These are phyloP conservation scores for Laticauda colubrina DNA, from an alignment of 2,113 vertebrate genomes.

Conservation along the genomic window DNA sequence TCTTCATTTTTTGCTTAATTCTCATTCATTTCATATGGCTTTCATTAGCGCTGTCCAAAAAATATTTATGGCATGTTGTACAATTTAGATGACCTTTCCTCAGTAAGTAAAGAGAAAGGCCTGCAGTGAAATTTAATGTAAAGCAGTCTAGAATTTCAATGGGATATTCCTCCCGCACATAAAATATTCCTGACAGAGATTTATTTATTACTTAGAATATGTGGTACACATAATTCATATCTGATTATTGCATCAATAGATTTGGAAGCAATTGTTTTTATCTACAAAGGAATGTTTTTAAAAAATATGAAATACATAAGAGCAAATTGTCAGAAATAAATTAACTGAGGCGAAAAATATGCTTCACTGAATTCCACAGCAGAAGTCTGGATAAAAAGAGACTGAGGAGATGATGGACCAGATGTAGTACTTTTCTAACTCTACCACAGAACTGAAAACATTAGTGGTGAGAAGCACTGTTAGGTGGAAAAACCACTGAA, in stretches of 20 bases:
- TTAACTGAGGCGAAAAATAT: neutral
- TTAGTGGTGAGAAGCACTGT: neutral
- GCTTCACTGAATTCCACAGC: neutral
- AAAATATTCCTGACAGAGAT: neutral
- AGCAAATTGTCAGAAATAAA: neutral
- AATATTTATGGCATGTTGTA: neutral
- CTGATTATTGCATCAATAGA: neutral
- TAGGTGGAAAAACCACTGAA: neutral
- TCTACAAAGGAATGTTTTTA: neutral
- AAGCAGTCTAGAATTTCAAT: neutral
- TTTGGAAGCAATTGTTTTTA: neutral
- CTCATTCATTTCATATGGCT: neutral
- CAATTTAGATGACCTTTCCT: neutral
- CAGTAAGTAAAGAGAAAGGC: neutral
- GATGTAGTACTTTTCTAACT: neutral
- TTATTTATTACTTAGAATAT: neutral
- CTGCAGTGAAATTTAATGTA: constrained; percentile 6
- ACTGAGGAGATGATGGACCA: neutral
- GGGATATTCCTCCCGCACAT: neutral
- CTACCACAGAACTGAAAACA: neutral
- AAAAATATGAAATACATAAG: neutral
- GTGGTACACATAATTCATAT: neutral
- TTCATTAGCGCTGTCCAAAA: neutral
- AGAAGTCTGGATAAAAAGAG: neutral
- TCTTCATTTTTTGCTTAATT: neutral